Evolutionary conservation across 2,888 invertebrate species (phyloP), one percentile per base, ranked within the genome.

Genomic region (Acanthopleura granulata): DNA sequence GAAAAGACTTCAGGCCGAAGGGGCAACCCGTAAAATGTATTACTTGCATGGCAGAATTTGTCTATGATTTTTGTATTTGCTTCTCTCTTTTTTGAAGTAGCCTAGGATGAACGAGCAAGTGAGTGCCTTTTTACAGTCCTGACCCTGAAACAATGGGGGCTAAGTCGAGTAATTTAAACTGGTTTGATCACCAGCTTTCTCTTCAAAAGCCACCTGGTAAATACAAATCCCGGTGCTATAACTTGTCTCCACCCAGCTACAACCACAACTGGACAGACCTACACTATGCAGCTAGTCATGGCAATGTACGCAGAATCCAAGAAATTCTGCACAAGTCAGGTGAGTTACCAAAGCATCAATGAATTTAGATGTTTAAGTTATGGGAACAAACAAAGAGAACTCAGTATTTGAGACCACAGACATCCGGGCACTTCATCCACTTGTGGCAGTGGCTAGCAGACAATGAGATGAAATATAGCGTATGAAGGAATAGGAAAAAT

Each of bases 201-300:
- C 66, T 27, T 66, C 66, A 66, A 25, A 66, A 66, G 25, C 66
- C 66, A 25, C 66, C 66, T 12, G 29, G 16, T 27, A 66, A 66
- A 25, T 66, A 66, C 66, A 66, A 66, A 27, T 66, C 66, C 29
- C 1, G 66, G 29, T 66, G 66, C 66, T 66, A 66, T 27, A 66
- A 66, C 29, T 27, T 80, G 11, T 73, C 83, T 66, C 83, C 85
- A 27, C 84, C 85, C 12, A 84, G 82, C 72, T 85, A 83, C 75
- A 84, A 85, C 73, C 83, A 83, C 76, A 84, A 85, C 80, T 85
- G 85, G 85, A 84, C 85, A 27, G 85, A 85, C 73, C 79, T 85
- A 12, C 85, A 85, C 76, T 85, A 83, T 78, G 85, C 85, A 72
- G 83, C 85, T 27, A 84, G 85, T 72, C 84, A 84, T 77, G 85